Evolutionary conservation across 2,797 vertebrate species (phyloP), one percentile per base, ranked within the genome.

Genomic region (Pseudocheirus occidentalis): DNA sequence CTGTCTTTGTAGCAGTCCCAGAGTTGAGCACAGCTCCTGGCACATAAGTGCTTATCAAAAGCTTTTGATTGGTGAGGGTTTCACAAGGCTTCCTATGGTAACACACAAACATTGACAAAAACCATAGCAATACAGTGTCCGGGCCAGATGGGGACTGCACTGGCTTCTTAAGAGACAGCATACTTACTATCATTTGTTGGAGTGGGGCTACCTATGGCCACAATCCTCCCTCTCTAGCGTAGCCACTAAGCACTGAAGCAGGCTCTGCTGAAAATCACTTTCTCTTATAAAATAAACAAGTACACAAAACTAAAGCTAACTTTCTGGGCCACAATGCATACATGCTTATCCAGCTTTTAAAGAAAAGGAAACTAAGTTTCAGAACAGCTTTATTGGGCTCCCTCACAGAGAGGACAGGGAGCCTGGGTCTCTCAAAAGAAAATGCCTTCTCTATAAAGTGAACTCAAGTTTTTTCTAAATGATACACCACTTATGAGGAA

Each of bases 361-460:
- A 96, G 56, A 93, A 73, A 5, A 31, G 93, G 58, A 92, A 94
- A 90, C 16, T 52, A 92, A 93, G 50, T 66, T 28, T 87, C 87
- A 46, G n/a, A 28, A 52, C 0, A 14, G 56, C 50, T 91, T 87
- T 95, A 55, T 92, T 94, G 59, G 66, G 57, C 31, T 81, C 13
- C 40, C 59, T 90, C 93, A 59, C 13, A n/a, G 46, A 92, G 29
- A 62, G 0, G 54, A 58, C 29, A 52, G 13, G 73, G 40, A 57
- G 73, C 13, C 46, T 34, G 55, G 34, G 81, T 18, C 21, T 55
- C 89, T 31, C n/a, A 40, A 92, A 94, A 50, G 90, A 62, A 46
- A 58, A 46, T 54, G 56, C 50, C 34, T 62, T 81, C 21, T 10
- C 57, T 52, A 93, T 31, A 1, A 16, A 52, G 3, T 7, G 7